Base-by-base conservation (phyloP, 2,113 vertebrate species). In the Grus americana region DNA sequence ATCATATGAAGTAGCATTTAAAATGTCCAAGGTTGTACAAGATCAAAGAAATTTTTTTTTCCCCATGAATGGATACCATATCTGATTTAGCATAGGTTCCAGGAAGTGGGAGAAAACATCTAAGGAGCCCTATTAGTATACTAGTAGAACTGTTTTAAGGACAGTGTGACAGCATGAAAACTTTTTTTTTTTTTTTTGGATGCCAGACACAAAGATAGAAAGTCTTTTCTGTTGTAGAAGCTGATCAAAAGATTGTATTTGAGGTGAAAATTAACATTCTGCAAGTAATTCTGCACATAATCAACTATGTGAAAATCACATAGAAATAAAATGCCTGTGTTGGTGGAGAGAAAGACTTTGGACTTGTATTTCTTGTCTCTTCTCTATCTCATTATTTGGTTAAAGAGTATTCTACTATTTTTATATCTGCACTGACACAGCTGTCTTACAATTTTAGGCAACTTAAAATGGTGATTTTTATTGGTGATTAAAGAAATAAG, bases 201-300 rank as follows among this genome's bases (percentile, higher is more conserved):
- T 38, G 29, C 9, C 50, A 93, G 52, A 80, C 59, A 79, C 58
- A 80, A 78, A 88, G 61, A 29, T 15, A 67, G 27, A 32, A 89
- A 91, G 74, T 75, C 8, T 57, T 42, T 66, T 76, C 73, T 79
- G 19, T 66, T 20, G n/a, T 75, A 79, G 57, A 74, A 73, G 34
- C 44, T 72, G 55, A 94, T 92, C 68, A 91, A 90, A 76, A 95
- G 42, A 38, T 82, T 94, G 65, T 36, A 63, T 92, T 57, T 47
- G 61, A 74, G n/a, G 71, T 23, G 79, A 71, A 93, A 88, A 66
- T 47, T 94, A 84, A 70, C 24, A 50, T 89, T 86, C 57, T 95
- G 71, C 34, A 85, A 4, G 4, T 24, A 79, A 52, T 85, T 94
- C 54, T 94, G 38, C 29, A 50, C 5, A 58, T 34, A 90, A 62